Conservation (phyloP, 2,888 invertebrate genomes). For the Lasius fuliginosus region DNA sequence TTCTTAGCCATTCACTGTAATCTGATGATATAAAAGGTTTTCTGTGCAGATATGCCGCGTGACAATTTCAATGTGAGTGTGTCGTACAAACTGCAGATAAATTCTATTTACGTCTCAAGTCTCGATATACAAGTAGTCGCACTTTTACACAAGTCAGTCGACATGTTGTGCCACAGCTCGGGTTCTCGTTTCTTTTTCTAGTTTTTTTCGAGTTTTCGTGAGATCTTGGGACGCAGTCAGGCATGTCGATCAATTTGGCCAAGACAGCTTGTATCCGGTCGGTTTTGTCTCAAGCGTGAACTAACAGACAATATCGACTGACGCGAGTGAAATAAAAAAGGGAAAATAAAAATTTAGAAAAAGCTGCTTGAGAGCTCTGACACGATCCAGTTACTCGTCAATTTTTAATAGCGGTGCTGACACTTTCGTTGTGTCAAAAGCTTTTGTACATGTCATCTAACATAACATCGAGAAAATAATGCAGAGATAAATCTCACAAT, state of each 20-base stretch:
- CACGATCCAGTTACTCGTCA: slow-evolving; percentile 44
- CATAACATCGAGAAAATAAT: not conserved
- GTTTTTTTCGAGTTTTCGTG: slow-evolving; percentile 37
- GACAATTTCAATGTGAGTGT: slow-evolving; percentile 6
- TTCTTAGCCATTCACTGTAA: slow-evolving; percentile 66
- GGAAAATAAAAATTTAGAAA: slow-evolving; percentile 5
- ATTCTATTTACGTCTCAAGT: slow-evolving; percentile 68
- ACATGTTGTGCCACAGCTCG: slow-evolving; percentile 24
- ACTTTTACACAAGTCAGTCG: slow-evolving; percentile 57
- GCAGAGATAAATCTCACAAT: not conserved
- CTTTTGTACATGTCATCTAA: not conserved
- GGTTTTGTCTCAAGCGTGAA: slow-evolving; percentile 53
- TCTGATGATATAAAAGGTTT: slow-evolving; percentile 68
- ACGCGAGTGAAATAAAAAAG: slow-evolving; percentile 35
- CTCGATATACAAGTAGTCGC: slow-evolving; percentile 64
- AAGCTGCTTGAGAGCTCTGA: slow-evolving; percentile 17
- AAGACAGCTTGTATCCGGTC: slow-evolving; percentile 66
- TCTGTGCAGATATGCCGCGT: slow-evolving; percentile 3
- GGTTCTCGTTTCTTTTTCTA: slow-evolving; percentile 32
- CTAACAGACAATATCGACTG: slow-evolving; percentile 64
- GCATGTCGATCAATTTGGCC: slow-evolving; percentile 68
- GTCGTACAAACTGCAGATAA: slow-evolving; percentile 51
- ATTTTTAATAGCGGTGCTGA: slow-evolving; percentile 23
- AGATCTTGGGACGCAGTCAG: slow-evolving; percentile 42
- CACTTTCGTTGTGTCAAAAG: not conserved